Base-by-base conservation (phyloP, 2,797 vertebrate genomes). In the Siniperca undulata region DNA sequence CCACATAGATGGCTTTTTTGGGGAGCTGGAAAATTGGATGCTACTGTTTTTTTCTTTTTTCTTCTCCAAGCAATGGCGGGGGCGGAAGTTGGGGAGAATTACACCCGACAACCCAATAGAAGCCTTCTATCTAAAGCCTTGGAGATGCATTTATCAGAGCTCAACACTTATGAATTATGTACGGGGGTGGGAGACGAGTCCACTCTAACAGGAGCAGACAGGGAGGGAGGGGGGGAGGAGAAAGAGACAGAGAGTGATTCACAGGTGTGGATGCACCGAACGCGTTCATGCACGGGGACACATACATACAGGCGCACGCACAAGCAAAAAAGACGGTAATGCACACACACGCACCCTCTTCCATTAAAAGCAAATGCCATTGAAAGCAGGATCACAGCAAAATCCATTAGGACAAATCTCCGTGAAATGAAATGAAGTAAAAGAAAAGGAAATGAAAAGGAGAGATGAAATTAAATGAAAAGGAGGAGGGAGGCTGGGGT, bases 371-470 rank as follows among this genome's bases (percentile, higher is more conserved):
- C 74, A 69, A 89, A 89, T 71, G 88, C 88, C 89, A 90, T 92
- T 93, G 91, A 90, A 89, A 85, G 86, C 74, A 79, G 88, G 85
- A 93, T 94, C 86, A 85, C 80, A 87, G 89, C 66, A 67, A 93
- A 94, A 94, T 92, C 92, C 93, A 94, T 95, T 94, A 94, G 86
- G 91, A 92, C 89, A 93, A 94, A 94, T 92, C 91, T 89, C 91
- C 68, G 80, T 93, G 91, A 94, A 94, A 94, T 93, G 91, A 93
- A 94, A 93, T 93, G 86, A 93, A 92, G 87, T 91, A 86, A 91
- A 93, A 91, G 78, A 84, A 87, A 93, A 30, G 30, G 30, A 30
- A 88, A 91, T 87, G 85, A 87, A 91, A 92, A 78, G 64, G 58
- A 84, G 65, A 91, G 62, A 92, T 87, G 88, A 90, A 92, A 93